phyloP scores from a whole-genome alignment of 2,113 vertebrate genomes.

The Nicator chloris region DNA sequence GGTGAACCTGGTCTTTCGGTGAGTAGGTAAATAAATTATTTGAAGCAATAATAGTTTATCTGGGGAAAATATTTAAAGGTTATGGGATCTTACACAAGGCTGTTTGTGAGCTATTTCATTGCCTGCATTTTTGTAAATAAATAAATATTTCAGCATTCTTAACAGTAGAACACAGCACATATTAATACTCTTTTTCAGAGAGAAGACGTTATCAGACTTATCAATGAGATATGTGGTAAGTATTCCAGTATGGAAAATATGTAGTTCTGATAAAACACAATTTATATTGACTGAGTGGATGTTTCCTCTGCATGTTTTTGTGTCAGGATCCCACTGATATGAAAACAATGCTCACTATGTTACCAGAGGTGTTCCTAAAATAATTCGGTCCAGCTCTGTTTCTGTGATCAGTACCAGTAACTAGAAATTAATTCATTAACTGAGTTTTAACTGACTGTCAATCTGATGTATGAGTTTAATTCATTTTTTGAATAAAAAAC shows the following conservation, averaged over 20 bases:
- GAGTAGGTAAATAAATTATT: conserved; percentile 61
- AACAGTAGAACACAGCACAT: background rate
- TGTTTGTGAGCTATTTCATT: background rate
- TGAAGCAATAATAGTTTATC: background rate
- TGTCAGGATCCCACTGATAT: background rate
- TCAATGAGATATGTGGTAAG: conserved; percentile 87
- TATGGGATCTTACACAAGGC: background rate
- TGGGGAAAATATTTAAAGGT: background rate
- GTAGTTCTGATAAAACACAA: background rate
- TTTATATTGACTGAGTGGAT: background rate
- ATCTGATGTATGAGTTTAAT: background rate
- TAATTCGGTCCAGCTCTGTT: background rate
- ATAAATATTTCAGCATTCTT: background rate
- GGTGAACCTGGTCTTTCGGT: conserved; percentile 82
- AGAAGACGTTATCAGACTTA: conserved; percentile 86
- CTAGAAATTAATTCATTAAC: background rate
- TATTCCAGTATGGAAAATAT: background rate
- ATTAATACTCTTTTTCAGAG: conserved; percentile 67
- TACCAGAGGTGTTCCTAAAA: background rate
- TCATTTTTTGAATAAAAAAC: background rate
- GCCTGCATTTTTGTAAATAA: background rate
- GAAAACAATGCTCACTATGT: background rate
- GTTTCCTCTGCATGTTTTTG: background rate
- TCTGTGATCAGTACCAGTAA: background rate
- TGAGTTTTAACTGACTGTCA: background rate